Evolutionary conservation across 2,888 invertebrate species (phyloP), one percentile per base, ranked within the genome.

Genomic region (Ernsta delagoae): DNA sequence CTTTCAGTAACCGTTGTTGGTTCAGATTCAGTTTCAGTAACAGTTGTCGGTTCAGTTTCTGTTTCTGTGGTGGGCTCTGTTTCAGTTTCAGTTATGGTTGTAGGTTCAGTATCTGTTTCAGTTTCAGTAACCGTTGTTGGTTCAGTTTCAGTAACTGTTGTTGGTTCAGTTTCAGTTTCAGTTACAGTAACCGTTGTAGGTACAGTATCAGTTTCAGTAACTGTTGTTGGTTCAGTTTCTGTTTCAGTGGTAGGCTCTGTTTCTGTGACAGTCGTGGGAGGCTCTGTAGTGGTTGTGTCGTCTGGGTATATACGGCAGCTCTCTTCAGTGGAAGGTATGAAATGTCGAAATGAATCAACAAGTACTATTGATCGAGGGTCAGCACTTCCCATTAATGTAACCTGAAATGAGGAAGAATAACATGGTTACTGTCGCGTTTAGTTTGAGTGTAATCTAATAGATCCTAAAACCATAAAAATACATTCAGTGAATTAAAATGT

Each of bases 271-370:
- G 57, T 57, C 6, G 57, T 9, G 7, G 54, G 24, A 8, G 54
- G 54, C 24, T 11, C 11, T 31, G 31, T 24, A 31, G 54, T 54
- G 8, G 31, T 31, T 4, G 31, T 54, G 24, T 31, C 31, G 31
- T 65, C 11, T 66, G 72, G 74, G 45, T 86, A 88, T 12, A 85
- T 72, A 16, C 71, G 45, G 69, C 88, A 86, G n/a, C 76, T 75
- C 8, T 75, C 75, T 34, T 79, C 79, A 16, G 68, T 59, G 3
- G 39, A 61, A 3, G 80, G 80, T 2, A 82, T 79, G 48, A 83
- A 78, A 53, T 86, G 87, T 34, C 86, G 81, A 45, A 88, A 83
- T 12, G 89, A 86, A 72, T 87, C 87, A 0, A 89, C 73, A 9
- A 84, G 68, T 3, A 86, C 75, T 24, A 75, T 70, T 7, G 85